A percentile compares a stretch with the other conserved stretches of the same genome.
phyloP scores from a whole-genome alignment of 2,888 invertebrate species.

The Calameuta pallipes region DNA sequence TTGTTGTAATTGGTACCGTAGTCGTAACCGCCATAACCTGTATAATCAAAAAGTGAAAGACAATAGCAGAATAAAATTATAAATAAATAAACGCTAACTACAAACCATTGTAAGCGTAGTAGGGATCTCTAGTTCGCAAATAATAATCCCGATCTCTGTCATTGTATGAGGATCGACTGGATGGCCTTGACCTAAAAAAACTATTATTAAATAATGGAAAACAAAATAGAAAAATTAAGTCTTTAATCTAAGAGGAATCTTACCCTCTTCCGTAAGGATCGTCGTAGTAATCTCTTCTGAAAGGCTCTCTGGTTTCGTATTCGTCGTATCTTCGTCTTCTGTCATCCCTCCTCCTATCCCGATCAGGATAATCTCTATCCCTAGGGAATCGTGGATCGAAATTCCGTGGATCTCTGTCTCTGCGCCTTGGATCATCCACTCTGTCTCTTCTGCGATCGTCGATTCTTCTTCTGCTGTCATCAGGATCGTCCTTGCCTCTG shows the following conservation, averaged over 20 bases:
- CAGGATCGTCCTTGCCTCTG: slow-evolving; percentile 54
- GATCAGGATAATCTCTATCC: slow-evolving; percentile 53
- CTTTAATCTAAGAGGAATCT: background rate
- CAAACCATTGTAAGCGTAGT: slow-evolving; percentile 58
- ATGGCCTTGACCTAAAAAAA: slow-evolving; percentile 57
- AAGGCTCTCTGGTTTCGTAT: slow-evolving; percentile 55
- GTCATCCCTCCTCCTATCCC: slow-evolving; percentile 58
- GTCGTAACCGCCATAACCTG: slow-evolving; percentile 56
- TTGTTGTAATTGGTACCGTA: slow-evolving; percentile 54
- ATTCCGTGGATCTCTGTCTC: slow-evolving; percentile 44
- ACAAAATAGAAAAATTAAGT: background rate
- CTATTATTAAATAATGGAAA: background rate
- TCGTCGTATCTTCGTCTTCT: slow-evolving; percentile 59
- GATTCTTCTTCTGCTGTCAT: slow-evolving; percentile 49
- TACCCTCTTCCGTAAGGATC: slow-evolving; percentile 60
- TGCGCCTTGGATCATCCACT: slow-evolving; percentile 48
- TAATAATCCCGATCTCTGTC: slow-evolving; percentile 61
- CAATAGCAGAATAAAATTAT: too few relatives aligned
- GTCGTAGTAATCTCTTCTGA: slow-evolving; percentile 58
- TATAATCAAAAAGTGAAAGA: too few relatives aligned
- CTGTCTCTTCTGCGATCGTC: slow-evolving; percentile 54
- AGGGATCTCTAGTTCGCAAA: slow-evolving; percentile 55
- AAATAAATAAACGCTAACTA: slow-evolving; percentile 13
- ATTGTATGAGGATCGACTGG: slow-evolving; percentile 63
- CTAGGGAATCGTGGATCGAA: slow-evolving; percentile 54